Evolutionary conservation across 1,140 invertebrate genomes (phyloP).

Genomic region (Lepidurus couesii): DNA sequence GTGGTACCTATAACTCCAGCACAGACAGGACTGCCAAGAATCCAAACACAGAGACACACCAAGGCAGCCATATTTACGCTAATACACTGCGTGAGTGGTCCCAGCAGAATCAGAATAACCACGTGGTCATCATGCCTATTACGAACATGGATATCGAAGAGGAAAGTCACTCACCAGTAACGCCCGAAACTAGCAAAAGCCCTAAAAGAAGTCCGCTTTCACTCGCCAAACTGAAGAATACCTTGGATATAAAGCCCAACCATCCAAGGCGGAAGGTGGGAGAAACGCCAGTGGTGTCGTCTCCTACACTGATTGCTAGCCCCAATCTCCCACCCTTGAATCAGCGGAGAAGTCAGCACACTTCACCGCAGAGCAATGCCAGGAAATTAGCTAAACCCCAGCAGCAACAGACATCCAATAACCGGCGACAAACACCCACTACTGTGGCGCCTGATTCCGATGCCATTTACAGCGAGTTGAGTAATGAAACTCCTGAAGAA

Average conservation of each 20-base stretch:
- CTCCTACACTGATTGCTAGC: constrained; percentile 5
- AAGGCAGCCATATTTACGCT: neutral
- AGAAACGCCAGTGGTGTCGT: neutral
- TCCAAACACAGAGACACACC: neutral
- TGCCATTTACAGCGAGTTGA: neutral
- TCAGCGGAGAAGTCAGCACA: neutral
- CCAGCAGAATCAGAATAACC: neutral
- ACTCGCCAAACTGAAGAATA: neutral
- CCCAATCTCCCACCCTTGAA: neutral
- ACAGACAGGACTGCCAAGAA: neutral
- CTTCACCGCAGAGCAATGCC: neutral
- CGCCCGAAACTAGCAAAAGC: neutral
- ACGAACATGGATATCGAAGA: neutral
- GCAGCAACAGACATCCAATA: neutral
- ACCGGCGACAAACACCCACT: neutral
- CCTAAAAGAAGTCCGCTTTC: neutral
- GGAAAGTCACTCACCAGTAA: neutral
- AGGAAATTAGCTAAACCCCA: neutral
- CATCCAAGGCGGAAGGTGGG: neutral
- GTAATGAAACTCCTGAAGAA: neutral
- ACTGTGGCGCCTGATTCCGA: neutral
- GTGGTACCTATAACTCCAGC: neutral
- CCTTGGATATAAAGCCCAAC: neutral
- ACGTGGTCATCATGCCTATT: neutral
- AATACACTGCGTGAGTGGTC: neutral